Evolutionary conservation across 30 jellyfish, hydroid and myxozoan genomes (phyloP), one percentile per base, ranked within the genome.

Genomic region (Rhopilema esculentum): DNA sequence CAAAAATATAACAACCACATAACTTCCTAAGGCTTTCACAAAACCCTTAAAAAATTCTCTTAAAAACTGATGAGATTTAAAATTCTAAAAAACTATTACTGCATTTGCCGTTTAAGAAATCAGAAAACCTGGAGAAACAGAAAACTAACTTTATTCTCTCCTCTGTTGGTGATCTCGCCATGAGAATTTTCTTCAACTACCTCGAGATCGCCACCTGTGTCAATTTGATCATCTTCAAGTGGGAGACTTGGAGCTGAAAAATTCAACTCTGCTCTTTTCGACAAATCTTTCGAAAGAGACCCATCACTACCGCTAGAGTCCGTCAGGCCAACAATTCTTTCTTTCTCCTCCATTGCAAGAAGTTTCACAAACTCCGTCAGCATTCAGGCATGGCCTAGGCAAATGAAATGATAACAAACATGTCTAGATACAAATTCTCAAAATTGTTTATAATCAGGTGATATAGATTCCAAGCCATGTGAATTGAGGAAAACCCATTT

Each of bases 221-320:
- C 69, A 29, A 25, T 82, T 8, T 57, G 71, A 1, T 85, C 94
- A 16, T 72, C 32, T 27, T 80, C 75, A 26, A 85, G 52, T 0
- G 77, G 75, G 16, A 84, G 49, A 27, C 71, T 65, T 1, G 77
- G 79, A 0, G 93, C 62, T 0, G 88, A 78, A 49, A 85, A 85
- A 68, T 85, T 85, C 88, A 72, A 33, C 40, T 85, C 94, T 61
- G 94, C 94, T 68, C 86, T 68, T 24, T 85, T 53, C 0, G 94
- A 63, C 63, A 85, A 85, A 28, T 85, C 94, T 50, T 85, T 85
- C 1, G 94, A 71, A 1, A 85, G 88, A 0, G 94, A 85, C 0
- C 94, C 94, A 65, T 85, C 94, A 48, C 94, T 85, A 18, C 94
- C 94, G 68, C 94, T 73, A 0, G 94, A 85, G 51, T 85, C 94